Evolutionary conservation across 2,797 vertebrate species (phyloP).

Genomic region (Cyprinella venusta): DNA sequence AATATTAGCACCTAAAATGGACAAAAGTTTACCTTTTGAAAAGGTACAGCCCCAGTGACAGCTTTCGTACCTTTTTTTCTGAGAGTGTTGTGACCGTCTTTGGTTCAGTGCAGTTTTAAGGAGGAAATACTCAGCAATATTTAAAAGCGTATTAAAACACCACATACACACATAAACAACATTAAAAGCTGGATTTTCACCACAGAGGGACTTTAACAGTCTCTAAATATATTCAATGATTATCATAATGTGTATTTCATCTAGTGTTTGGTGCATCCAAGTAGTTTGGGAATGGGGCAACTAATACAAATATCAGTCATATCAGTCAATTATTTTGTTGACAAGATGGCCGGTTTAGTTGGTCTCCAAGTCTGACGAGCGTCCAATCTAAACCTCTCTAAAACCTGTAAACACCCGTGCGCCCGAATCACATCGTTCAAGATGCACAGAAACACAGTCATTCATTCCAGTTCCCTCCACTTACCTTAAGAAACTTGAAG

Average conservation of each 20-base stretch:
- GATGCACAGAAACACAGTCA: neutral
- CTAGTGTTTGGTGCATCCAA: neutral
- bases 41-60: too few species aligned
- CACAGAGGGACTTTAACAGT: neutral
- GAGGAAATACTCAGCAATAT: too few species aligned
- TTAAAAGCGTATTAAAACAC: too few species aligned
- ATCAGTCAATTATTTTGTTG: neutral
- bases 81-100: too few species aligned
- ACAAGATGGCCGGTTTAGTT: neutral
- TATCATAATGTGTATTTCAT: neutral
- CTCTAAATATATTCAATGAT: neutral
- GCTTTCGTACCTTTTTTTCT: too few species aligned
- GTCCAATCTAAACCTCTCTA: neutral
- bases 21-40: too few species aligned
- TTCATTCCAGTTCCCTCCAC: slow-evolving; percentile 14
- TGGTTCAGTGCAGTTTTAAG: too few species aligned
- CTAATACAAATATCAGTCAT: neutral
- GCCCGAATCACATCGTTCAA: slow-evolving; percentile 7
- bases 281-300: neutral
- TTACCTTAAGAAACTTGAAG: slow-evolving; percentile 86
- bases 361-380: neutral
- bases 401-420: neutral
- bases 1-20: too few species aligned
- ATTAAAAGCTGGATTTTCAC: too few species aligned
- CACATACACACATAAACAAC: too few species aligned